Base-by-base conservation (phyloP, 2,113 vertebrate species). In the Labrus mixtus region DNA sequence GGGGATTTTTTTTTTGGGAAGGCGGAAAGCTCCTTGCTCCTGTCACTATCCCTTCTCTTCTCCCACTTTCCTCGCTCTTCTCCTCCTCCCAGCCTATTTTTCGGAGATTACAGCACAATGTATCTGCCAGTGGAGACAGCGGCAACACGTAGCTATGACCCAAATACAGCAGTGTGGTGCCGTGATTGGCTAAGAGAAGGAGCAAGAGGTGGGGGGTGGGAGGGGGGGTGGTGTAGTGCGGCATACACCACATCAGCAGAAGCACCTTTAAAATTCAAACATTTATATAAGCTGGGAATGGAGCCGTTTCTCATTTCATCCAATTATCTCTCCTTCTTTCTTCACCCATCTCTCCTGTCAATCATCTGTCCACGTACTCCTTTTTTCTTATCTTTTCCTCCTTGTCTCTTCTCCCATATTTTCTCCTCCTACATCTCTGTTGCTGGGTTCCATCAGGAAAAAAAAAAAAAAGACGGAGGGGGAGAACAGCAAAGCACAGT, bases 131-230 rank as follows among this genome's bases (percentile, higher is more conserved):
- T 87, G 76, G 80, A 89, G 86, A 87, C 86, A 89, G 87, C 83
- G 82, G 90, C 89, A 91, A 91, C 91, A 91, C 79, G 74, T 88
- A 78, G 88, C 91, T 55, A 75, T 95, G 93, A 94, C 94, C 94
- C 91, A 94, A 93, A 94, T 95, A 94, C 90, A 87, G 89, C 82
- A 70, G 68, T 43, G 73, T 70, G 51, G 75, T 23, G 57, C 51
- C 61, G 71, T 82, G 87, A 93, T 94, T 94, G 93, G 93, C 85
- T 90, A 61, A 78, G 78, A 81, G 87, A 87, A 59, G 87, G 73
- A 83, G 64, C 76, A 72, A 61, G 69, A 61, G 75, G 75, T 55
- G 71, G 65, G 12, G 22, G 48, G 41, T 17, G 36, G 29, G 65
- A n/a, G 10, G 12, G 55, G 55, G 57, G 43, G 68, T 71, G 39